Percentiles rank a stretch among this genome's conserved stretches.
These are phyloP conservation scores for Anhinga anhinga DNA, from an alignment of 2,113 vertebrate species.

Conservation along the genomic window DNA sequence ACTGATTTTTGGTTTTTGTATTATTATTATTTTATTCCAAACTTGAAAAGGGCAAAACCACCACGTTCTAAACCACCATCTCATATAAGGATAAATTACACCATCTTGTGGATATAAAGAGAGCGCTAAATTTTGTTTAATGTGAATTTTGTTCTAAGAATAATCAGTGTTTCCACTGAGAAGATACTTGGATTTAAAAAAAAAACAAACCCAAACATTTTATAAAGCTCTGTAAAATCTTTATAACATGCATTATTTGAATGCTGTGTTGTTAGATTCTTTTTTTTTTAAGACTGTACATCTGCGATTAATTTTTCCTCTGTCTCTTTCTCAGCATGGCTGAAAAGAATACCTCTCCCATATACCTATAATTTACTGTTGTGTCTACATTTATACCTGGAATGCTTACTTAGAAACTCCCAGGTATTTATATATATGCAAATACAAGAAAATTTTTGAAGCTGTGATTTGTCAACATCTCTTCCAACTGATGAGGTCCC, in stretches of 20 bases:
- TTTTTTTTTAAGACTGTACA: neutral
- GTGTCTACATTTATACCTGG: neutral
- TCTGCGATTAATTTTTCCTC: neutral
- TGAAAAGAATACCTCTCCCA: neutral
- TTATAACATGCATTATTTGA: neutral
- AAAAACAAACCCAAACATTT: neutral
- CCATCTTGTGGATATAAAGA: conserved; percentile 68
- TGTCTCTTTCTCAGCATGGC: neutral
- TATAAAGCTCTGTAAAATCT: neutral
- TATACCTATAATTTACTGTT: conserved; percentile 4
- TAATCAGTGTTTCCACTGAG: neutral
- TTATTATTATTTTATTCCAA: neutral
- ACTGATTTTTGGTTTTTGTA: neutral
- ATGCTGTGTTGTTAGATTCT: neutral
- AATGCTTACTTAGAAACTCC: neutral
- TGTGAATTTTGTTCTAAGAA: neutral
- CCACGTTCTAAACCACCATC: neutral
- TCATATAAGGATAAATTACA: conserved; percentile 69
- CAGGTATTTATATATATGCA: neutral
- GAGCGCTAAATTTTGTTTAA: neutral
- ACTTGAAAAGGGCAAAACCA: neutral
- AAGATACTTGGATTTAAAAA: neutral
- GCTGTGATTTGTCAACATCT: neutral
- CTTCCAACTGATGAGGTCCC: neutral
- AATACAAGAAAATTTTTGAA: neutral